Percentiles rank a stretch among this genome's conserved stretches.
These are phyloP conservation scores for Psittacula derbiana DNA, from an alignment of 2,797 vertebrate genomes.

Conservation along the genomic window DNA sequence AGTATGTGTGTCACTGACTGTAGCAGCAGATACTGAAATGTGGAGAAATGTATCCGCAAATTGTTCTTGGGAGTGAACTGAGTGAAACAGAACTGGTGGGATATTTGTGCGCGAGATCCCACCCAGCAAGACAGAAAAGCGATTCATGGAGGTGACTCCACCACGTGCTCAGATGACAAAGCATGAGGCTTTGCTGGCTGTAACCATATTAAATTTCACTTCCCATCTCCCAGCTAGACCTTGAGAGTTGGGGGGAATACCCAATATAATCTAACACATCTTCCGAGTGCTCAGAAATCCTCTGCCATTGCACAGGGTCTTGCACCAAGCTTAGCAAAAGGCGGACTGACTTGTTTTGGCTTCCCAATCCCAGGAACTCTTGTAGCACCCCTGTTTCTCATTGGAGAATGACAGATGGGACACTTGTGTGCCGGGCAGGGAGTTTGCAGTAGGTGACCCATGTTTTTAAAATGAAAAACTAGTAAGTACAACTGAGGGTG, in stretches of 20 bases:
- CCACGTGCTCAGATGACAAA: slow-evolving; percentile 27
- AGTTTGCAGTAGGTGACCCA: not conserved
- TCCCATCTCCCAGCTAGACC: not conserved
- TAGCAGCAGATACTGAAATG: not conserved
- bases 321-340: not conserved
- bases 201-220: slow-evolving; percentile 9
- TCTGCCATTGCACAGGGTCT: not conserved
- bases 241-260: not conserved
- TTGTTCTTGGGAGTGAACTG: not conserved
- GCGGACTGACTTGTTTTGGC: not conserved
- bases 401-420: not conserved
- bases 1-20: not conserved
- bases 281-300: not conserved
- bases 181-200: not conserved
- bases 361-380: not conserved
- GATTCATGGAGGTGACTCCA: not conserved
- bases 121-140: not conserved
- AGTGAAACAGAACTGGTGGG: not conserved
- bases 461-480: not conserved
- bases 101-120: not conserved
- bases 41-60: not conserved
- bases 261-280: not conserved
- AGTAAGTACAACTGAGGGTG: not conserved
- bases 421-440: not conserved
- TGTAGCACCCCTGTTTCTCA: not conserved